Percentiles rank a stretch among this genome's conserved stretches.
phyloP scores from a whole-genome alignment of 2,113 vertebrate species.

The Oostethus manadensis region DNA sequence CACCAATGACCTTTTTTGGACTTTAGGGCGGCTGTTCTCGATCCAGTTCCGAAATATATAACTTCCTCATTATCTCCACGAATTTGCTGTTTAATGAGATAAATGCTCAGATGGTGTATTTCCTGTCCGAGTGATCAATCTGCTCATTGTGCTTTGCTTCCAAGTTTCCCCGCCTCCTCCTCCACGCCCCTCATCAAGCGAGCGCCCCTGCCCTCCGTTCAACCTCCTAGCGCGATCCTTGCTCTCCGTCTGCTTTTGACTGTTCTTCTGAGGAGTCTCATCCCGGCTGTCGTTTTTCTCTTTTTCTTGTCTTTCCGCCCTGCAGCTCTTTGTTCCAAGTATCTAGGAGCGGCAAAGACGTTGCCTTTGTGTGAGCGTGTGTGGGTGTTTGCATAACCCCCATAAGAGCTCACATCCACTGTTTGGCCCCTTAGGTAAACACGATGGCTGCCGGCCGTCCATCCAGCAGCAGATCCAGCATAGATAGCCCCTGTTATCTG shows the following conservation, averaged over 20 bases:
- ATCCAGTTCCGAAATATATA: neutral
- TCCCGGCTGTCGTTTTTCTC: conserved; percentile 23
- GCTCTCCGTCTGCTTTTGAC: conserved; percentile 39
- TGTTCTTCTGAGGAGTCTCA: conserved; percentile 17
- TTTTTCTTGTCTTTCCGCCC: conserved; percentile 8
- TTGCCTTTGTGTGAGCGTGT: conserved; percentile 40
- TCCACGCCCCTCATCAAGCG: conserved; percentile 24
- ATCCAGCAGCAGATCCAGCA: conserved; percentile 36
- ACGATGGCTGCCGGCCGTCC: conserved; percentile 37
- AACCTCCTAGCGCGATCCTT: conserved; percentile 22
- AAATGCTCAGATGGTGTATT: conserved; percentile 17
- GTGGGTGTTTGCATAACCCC: conserved; percentile 57
- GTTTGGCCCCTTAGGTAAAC: conserved; percentile 56
- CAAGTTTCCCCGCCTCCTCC: conserved; percentile 11
- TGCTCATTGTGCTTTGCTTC: conserved; percentile 22
- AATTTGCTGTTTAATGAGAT: conserved; percentile 10
- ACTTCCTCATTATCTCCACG: neutral
- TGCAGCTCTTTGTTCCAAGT: conserved; percentile 29
- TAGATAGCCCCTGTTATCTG: conserved; percentile 48
- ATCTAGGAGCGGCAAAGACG: conserved; percentile 14
- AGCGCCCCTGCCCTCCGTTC: conserved; percentile 32
- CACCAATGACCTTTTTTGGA: too few species aligned
- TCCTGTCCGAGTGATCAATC: conserved; percentile 35
- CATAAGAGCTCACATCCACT: conserved; percentile 48
- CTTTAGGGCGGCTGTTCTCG: neutral